Evolutionary conservation across 2,888 invertebrate species (phyloP).

Genomic region (Petrophora chlorosata): DNA sequence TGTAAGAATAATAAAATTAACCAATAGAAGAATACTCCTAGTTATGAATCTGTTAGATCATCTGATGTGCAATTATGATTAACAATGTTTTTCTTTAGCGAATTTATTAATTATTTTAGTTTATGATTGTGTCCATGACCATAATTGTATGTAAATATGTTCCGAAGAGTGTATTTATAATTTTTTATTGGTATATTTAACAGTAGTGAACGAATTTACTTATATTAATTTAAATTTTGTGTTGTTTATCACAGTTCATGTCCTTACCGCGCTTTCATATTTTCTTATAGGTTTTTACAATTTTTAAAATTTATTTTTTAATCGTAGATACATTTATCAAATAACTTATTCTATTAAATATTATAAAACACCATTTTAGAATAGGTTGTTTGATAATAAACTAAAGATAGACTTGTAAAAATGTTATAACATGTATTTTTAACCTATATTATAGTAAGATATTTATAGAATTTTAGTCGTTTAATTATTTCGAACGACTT

Average conservation of each 20-base stretch:
- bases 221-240: slow-evolving; percentile 37
- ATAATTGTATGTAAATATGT: slow-evolving; percentile 73
- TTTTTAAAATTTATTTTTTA: slow-evolving; percentile 55
- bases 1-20: slow-evolving; percentile 71
- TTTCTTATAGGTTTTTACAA: slow-evolving; percentile 54
- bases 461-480: slow-evolving; percentile 84
- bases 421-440: slow-evolving; percentile 84
- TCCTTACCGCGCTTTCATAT: slow-evolving; percentile 56
- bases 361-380: slow-evolving; percentile 41
- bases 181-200: slow-evolving; percentile 46
- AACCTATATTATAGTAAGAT: slow-evolving; percentile 83
- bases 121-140: slow-evolving; percentile 59
- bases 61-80: slow-evolving; percentile 64
- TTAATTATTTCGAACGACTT: slow-evolving; percentile 84
- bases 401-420: slow-evolving; percentile 82
- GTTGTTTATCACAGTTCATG: slow-evolving; percentile 48
- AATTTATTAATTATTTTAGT: slow-evolving; percentile 76
- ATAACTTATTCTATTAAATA: slow-evolving; percentile 49
- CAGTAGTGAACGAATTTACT: slow-evolving; percentile 51
- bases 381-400: slow-evolving; percentile 62
- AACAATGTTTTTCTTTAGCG: slow-evolving; percentile 67
- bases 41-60: slow-evolving; percentile 71
- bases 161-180: slow-evolving; percentile 63
- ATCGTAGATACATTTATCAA: slow-evolving; percentile 52
- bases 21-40: slow-evolving; percentile 73